Conservation (phyloP, 37 sponge, comb jelly and placozoan genomes). For the Tethya wilhelma region DNA sequence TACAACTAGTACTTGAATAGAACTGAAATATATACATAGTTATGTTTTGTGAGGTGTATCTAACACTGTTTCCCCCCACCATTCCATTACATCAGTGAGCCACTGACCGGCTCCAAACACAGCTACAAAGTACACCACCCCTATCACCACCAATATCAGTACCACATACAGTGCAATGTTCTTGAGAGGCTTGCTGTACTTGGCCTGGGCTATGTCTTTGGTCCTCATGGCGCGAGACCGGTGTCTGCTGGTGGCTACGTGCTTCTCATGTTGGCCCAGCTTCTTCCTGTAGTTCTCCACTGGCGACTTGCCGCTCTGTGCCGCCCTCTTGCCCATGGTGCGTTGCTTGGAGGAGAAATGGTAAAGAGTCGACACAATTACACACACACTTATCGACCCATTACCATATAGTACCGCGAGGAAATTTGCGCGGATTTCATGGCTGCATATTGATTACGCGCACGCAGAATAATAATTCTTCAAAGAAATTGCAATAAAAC, state of each 20-base stretch:
- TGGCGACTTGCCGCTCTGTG: neutral
- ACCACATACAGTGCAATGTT: neutral
- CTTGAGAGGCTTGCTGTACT: neutral
- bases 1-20: too few species aligned
- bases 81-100: neutral
- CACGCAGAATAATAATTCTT: too few species aligned
- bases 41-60: too few species aligned
- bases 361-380: too few species aligned
- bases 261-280: constrained; percentile 4
- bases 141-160: neutral
- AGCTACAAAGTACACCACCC: neutral
- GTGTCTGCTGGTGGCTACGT: neutral
- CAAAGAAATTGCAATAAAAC: too few species aligned
- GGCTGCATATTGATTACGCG: too few species aligned
- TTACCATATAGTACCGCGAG: too few species aligned
- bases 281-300: constrained; percentile 14
- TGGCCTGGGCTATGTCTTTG: neutral
- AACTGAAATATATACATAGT: too few species aligned
- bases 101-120: neutral
- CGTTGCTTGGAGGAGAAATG: neutral
- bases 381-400: too few species aligned
- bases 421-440: too few species aligned
- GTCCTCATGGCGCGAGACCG: neutral
- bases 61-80: too few species aligned
- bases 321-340: constrained; percentile 2